phyloP scores from a whole-genome alignment of 1,140 invertebrate species.

The Polypedilum pembai region DNA sequence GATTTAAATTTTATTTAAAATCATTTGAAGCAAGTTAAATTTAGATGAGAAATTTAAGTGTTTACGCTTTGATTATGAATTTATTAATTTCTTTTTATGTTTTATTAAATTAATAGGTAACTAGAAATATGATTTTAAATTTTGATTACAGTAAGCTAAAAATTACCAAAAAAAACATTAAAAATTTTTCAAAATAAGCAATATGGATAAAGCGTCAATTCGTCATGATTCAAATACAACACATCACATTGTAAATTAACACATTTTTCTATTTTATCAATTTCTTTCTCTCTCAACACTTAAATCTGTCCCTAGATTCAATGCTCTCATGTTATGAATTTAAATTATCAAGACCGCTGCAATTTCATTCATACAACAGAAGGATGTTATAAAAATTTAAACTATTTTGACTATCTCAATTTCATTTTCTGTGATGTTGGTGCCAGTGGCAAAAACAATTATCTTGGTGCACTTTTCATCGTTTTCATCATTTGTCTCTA shows the following conservation, averaged over 20 bases:
- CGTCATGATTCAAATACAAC: not conserved
- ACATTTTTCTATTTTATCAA: not conserved
- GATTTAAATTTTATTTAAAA: no score
- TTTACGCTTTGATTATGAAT: no score
- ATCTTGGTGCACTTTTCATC: not conserved
- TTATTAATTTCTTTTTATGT: no score
- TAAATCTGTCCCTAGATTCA: not conserved
- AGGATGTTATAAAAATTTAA: not conserved
- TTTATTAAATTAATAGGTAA: no score
- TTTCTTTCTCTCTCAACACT: not conserved
- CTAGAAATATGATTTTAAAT: no score
- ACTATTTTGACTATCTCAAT: constrained; percentile 21
- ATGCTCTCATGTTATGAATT: not conserved
- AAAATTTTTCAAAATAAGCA: no score
- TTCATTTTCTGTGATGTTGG: not conserved
- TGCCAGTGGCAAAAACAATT: not conserved
- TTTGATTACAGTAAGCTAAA: no score
- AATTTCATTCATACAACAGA: not conserved
- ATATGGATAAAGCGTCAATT: no score
- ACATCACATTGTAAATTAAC: not conserved
- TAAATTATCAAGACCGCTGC: not conserved
- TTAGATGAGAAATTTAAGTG: no score
- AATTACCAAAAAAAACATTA: no score
- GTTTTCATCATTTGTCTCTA: constrained; percentile 11
- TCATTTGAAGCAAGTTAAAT: no score